Base-by-base conservation (phyloP, 2,113 vertebrate genomes). In the Craseonycteris thonglongyai region DNA sequence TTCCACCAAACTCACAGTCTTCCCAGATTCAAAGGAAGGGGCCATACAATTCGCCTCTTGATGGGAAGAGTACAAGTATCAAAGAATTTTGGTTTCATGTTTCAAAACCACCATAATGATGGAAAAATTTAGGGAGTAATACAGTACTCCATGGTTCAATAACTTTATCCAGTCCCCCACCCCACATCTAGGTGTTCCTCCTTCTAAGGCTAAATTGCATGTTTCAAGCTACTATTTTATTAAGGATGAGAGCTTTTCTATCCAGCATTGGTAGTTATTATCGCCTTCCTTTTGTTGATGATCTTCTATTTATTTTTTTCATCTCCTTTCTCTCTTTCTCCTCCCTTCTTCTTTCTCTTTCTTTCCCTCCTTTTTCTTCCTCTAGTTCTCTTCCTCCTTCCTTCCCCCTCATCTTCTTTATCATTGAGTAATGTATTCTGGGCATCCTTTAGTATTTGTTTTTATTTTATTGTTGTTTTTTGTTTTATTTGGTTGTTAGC, bases 241-340 rank as follows among this genome's bases (percentile, higher is more conserved):
- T 89, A 82, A 93, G 49, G 24, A 87, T 91, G 49, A 85, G 79
- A 90, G 38, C 5, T 33, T 84, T 88, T 95, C 75, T 91, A 4
- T 76, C 26, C 56, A 88, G 85, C 88, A n/a, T 5, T 88, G 69
- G 2, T 83, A 13, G 42, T 71, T 58, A 47, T 92, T 90, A 38
- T 71, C 45, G 3, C 13, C 71, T 88, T 38, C 26, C 28, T 91
- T 88, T 95, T 81, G 49, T 33, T 79, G 45, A 61, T 63, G 35
- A 19, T 87, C 30, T 78, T 54, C 49, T 71, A 26, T 5, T 74
- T 71, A 87, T 12, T 35, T 80, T 84, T 82, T 38, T 79, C 30
- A n/a, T 66, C 28, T n/a, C 71, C 61, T 10, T 76, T 24, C 14
- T 83, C 45, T 35, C 49, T 30, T 76, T 49, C 7, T 24, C 35